Evolutionary conservation across 2,113 vertebrate genomes (phyloP), one percentile per base, ranked within the genome.

Genomic region (Mohoua ochrocephala): DNA sequence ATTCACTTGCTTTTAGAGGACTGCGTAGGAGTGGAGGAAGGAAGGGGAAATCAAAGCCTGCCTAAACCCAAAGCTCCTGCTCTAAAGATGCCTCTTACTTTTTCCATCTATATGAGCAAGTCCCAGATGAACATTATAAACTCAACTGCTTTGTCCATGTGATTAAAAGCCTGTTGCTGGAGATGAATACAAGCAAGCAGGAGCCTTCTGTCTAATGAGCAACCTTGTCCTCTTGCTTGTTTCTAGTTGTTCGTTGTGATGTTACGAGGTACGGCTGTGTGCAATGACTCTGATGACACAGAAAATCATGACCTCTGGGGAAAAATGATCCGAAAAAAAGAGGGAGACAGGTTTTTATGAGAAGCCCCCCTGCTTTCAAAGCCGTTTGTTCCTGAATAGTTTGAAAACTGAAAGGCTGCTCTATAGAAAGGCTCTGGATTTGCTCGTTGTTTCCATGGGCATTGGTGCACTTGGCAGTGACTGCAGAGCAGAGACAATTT

Each of bases 21-120:
- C 61, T 94, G 95, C 0, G 90, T 95, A 80, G 93, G 95, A 91
- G 93, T 92, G 53, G 56, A 95, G 95, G 93, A 95, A 97, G 88
- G 91, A 96, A 94, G 61, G 31, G 76, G 65, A 93, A 92, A 94
- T 95, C 88, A 93, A 93, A 95, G 86, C 33, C 65, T 1, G 1
- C 83, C 76, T 96, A 65, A 89, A 92, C 31, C 60, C 41, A 75
- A 68, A 92, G 76, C 80, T 94, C 45, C 52, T 71, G 56, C 53
- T 93, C 52, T 44, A 78, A 64, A 84, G 83, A 60, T 96, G 61
- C 26, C 53, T 94, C 56, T 91, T 93, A 52, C 31, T 93, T 95
- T 95, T 96, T 70, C 76, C 54, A 49, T 84, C 39, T 67, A 28
- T 93, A 70, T 78, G 86, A 78, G 83, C 64, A 84, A 86, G 64